Base-by-base conservation (phyloP, 1,140 invertebrate species). In the Pissodes strobi region DNA sequence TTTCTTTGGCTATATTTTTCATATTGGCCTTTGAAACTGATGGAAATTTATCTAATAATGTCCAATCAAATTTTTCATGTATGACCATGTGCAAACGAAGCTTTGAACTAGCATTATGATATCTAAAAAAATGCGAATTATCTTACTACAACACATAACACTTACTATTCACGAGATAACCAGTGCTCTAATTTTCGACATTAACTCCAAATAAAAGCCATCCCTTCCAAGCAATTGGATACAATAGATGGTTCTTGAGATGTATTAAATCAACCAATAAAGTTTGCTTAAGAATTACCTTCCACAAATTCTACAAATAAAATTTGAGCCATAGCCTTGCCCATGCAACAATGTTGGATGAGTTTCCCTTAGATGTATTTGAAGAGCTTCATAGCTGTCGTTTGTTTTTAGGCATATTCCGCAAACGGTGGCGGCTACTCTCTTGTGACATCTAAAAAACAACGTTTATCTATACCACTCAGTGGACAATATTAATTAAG, bases 81-180 rank as follows among this genome's bases (percentile, higher is more conserved):
- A 86, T 85, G 15, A 80, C 80, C 79, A 82, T 83, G 59, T 87
- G 85, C 8, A 84, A 67, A 10, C 81, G 72, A 1, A 87, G 65
- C 71, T 87, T 86, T 13, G 81, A 81, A n/a, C 82, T 78, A 0
- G 84, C 83, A 64, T 85, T 85, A 63, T 86, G 85, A 69, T 86
- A 86, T 3, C 55, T 56, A 56, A n/a, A 39, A 25, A 17, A 37
- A 30, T 3, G 1, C 13, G 5, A 10, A n/a, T n/a, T n/a, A n/a
- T n/a, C n/a, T n/a, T n/a, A n/a, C n/a, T n/a, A n/a, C n/a, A n/a
- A n/a, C n/a, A n/a, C n/a, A n/a, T n/a, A n/a, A n/a, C n/a, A n/a
- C n/a, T n/a, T n/a, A n/a, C n/a, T n/a, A n/a, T n/a, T n/a, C n/a
- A n/a, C n/a, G n/a, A n/a, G n/a, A n/a, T n/a, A n/a, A n/a, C n/a